Conservation (phyloP, 2,888 invertebrate genomes). For the Drosophila lacicola region DNA sequence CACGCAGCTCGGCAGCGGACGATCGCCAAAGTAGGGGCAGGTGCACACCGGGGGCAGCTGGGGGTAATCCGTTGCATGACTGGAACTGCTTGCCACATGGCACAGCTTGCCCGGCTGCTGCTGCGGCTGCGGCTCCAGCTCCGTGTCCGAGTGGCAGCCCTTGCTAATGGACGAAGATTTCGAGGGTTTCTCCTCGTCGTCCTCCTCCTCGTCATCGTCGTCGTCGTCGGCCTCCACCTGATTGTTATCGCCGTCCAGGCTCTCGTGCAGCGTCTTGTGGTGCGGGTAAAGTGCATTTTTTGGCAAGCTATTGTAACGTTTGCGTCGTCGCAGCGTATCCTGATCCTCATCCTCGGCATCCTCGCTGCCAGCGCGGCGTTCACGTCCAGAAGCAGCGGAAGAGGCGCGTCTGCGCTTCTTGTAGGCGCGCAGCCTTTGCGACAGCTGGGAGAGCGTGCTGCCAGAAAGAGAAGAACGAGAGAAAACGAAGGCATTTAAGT, state of each 20-base stretch:
- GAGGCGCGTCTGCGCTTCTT: constrained; percentile 80
- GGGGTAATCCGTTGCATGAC: constrained; percentile 81
- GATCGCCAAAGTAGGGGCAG: constrained; percentile 92
- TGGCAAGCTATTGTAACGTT: constrained; percentile 83
- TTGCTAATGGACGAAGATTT: constrained; percentile 40
- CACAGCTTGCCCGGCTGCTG: constrained; percentile 42
- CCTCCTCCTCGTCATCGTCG: constrained; percentile 12
- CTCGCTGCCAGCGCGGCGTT: constrained; percentile 47
- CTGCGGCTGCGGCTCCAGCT: constrained; percentile 62
- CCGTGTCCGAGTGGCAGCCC: constrained; percentile 67
- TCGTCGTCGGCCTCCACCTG: constrained; percentile 14
- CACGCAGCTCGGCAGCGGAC: constrained; percentile 86
- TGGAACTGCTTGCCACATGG: constrained; percentile 24
- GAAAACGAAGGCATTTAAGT: background rate
- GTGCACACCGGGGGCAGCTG: constrained; percentile 91
- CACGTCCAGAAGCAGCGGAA: constrained; percentile 68
- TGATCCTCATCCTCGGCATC: constrained; percentile 60
- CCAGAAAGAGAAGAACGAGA: background rate
- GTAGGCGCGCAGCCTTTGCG: constrained; percentile 65
- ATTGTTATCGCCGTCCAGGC: constrained; percentile 37
- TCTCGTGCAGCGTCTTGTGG: constrained; percentile 59
- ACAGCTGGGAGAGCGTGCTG: constrained; percentile 77
- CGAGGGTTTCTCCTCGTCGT: constrained; percentile 11
- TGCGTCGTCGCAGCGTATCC: constrained; percentile 65
- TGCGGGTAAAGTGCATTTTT: constrained; percentile 73